Base-by-base conservation (phyloP, 2,797 vertebrate genomes). In the Ptychobarbus kaznakovi region DNA sequence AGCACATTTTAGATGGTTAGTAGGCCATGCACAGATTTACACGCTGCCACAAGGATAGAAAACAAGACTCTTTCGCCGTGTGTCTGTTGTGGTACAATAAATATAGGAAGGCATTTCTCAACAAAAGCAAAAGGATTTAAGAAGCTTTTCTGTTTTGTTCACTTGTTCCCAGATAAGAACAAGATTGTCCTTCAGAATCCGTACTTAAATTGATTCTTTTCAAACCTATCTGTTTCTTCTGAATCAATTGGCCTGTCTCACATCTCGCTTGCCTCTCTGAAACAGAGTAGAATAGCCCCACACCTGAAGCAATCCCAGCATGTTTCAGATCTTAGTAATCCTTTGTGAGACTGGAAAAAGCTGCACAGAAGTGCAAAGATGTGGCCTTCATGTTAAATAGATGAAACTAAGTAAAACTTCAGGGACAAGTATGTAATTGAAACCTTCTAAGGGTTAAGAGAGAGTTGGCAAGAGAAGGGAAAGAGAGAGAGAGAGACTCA, bases 401-500 rank as follows among this genome's bases (percentile, higher is more conserved):
- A 94, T 92, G 92, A 92, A 88, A 38, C 56, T 68, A 89, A 91
- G 87, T 90, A 88, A 90, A 91, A 49, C 6, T 53, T 90, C 90
- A 93, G 86, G 90, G 93, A 93, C 86, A 90, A 89, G 77, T 53
- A 87, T 88, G 91, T 92, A 92, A 93, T 91, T 92, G 89, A 93
- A 94, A 93, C 91, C 83, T 90, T 86, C 89, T 87, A 87, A 90
- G 83, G 88, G 79, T 88, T 87, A 89, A 88, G 82, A 72, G 32
- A 80, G 84, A 80, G 40, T 20, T 77, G 58, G 81, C 86, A 18
- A 86, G 63, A 73, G 85, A 40, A 63, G 20, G 56, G 25, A 38
- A 28, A 82, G 61, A 32, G 32, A 25, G 51, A 74, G 44, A 22
- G 5, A 53, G 38, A 32, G 56, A 84, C 32, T 44, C 10, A 35